Evolutionary conservation across 2,888 invertebrate species (phyloP), one percentile per base, ranked within the genome.

Genomic region (Hemaris fuciformis): DNA sequence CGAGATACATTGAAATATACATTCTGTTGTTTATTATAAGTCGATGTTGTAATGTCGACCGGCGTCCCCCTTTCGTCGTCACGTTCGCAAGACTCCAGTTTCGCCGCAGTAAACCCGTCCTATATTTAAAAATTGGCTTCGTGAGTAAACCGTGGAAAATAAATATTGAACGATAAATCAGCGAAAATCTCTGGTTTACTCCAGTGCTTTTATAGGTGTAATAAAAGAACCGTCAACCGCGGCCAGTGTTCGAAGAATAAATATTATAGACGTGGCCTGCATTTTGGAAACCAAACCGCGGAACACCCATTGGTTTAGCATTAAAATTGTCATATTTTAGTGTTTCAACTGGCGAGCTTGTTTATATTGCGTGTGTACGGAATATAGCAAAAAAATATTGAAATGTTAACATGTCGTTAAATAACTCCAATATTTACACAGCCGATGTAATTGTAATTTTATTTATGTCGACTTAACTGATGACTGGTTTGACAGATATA

Each of bases 181-280:
- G 83, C 79, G 80, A 88, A 91, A 88, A 89, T 85, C 83, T 77
- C 76, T 77, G 80, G 84, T 88, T 89, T 85, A 84, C 85, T 81
- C 78, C 80, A 80, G 74, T 70, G 77, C 70, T 81, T 89, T 92
- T 90, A 91, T 87, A 87, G 87, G 88, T 79, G 81, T 88, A 89
- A 91, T 92, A 92, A 92, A 92, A 89, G 84, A 86, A 87, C 88
- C 85, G 91, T 90, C 90, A 85, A 89, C 89, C 74, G 80, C 81
- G 83, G 80, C 81, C 80, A 82, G 85, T 79, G 79, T 84, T 81
- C 82, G 74, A 65, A 77, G 85, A 89, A 87, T 87, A 88, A 88
- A 88, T 84, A 88, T 80, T 80, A 78, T 76, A 80, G 79, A 81
- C 84, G 83, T 83, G 87, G 81, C 78, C 80, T 81, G 83, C 80